Base-by-base conservation (phyloP, 2,888 invertebrate genomes). In the Andricus curvator region DNA sequence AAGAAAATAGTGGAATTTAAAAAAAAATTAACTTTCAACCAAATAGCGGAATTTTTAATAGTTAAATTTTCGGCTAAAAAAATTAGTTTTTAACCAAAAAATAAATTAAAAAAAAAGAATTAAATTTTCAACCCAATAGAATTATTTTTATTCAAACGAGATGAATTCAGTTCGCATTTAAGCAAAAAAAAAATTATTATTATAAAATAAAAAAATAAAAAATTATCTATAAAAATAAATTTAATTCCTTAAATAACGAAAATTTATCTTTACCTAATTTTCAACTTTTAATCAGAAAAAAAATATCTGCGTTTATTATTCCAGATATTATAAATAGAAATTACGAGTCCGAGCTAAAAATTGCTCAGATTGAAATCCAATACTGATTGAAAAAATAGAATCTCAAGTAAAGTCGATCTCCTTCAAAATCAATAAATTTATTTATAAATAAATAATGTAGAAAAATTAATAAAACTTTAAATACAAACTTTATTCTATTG, bases 361-460 rank as follows among this genome's bases (percentile, higher is more conserved):
- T 29, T 64, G 29, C 29, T 64, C 29, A 25, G 64, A 64, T 64
- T 64, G 64, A 64, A 64, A 64, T 64, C 64, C 29, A 64, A 64
- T 64, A 22, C 29, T 64, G 60, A 62, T 62, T 29, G 11, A 15
- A 29, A 64, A 64, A 64, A 64, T 64, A 64, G 64, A 62, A 62
- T 62, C 15, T 5, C 13, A 15, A 37, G 8, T 37, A 15, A 62
- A 25, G 25, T 15, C 11, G 13, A 15, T 2, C 13, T 25, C 11
- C 15, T 62, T 62, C 4, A 25, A 13, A 62, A 62, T 62, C 11
- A 1, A 60, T 13, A 22, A n/a, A 60, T 60, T 22, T 25, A 25
- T 22, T 60, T 22, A 11, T 22, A 13, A 25, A 60, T 11, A 51
- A 51, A 51, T 17, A 51, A 51, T 51, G 0, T 20, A 44, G 0